Evolutionary conservation across 2,888 invertebrate genomes (phyloP), one percentile per base, ranked within the genome.

Genomic region (Ischnus inquisitorius): DNA sequence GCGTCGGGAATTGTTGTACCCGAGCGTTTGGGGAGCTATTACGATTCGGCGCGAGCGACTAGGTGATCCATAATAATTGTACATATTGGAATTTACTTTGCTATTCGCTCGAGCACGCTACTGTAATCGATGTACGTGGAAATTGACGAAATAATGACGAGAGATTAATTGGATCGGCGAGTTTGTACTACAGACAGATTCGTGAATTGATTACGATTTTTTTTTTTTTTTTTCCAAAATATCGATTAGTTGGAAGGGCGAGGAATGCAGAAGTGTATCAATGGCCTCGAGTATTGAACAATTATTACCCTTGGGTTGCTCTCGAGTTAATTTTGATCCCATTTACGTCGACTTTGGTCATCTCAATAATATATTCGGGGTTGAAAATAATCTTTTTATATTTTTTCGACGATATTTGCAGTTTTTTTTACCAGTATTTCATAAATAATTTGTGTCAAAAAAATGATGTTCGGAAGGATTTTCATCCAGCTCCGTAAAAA

Each of bases 1-100:
- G n/a, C 68, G 48, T 62, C 65, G 69, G 46, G 64, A 46, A 60
- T 81, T 76, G 74, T 80, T 34, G 34, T 68, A 65, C 67, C 28
- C 51, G 65, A 60, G 74, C 46, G 34, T 34, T 34, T 34, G 67
- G 14, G n/a, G 68, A 51, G 28, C 48, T n/a, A 74, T 71, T 77
- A 57, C 34, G 16, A 69, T 76, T 69, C 71, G 16, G 25, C 39
- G 43, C 41, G 28, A 75, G 51, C 51, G 69, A 48, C 71, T 76
- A 57, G 25, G 76, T 76, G 57, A 71, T 43, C 46, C n/a, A 71
- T 65, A 71, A 62, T 71, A 64, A 71, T 57, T 41, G 54, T 76
- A 48, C 39, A 39, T 10, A 19, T 19, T 77, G 43, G 54, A 68
- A 54, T 68, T 60, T 43, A 57, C 16, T 65, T 43, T 54, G 41